Percentiles rank a stretch among this genome's conserved stretches.
phyloP scores from a whole-genome alignment of 1,140 invertebrate genomes.

The Panonychus citri region DNA sequence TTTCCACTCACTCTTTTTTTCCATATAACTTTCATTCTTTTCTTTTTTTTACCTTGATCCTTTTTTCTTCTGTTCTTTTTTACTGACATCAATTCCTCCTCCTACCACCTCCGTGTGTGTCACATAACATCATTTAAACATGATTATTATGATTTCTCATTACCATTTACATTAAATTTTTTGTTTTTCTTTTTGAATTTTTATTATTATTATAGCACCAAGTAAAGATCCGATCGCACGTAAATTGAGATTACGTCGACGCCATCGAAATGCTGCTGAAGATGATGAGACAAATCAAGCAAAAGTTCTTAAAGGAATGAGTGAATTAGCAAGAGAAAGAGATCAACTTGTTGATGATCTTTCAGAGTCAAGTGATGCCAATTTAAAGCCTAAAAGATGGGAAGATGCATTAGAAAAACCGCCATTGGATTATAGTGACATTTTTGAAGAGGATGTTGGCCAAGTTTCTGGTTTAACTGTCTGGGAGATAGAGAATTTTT shows the following conservation, averaged over 20 bases:
- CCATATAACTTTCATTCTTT: not conserved
- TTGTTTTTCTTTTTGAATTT: not conserved
- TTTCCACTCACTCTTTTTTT: too few species aligned
- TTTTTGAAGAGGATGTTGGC: slow-evolving; percentile 93
- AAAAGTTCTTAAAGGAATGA: slow-evolving; percentile 91
- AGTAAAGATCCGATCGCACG: slow-evolving; percentile 71
- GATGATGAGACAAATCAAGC: slow-evolving; percentile 72
- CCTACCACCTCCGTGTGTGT: too few species aligned
- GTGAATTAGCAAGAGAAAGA: slow-evolving; percentile 81
- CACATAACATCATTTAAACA: not conserved
- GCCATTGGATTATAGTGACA: slow-evolving; percentile 91
- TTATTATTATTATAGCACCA: slow-evolving; percentile 18
- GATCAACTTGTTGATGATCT: slow-evolving; percentile 26
- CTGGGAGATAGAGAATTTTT: slow-evolving; percentile 98
- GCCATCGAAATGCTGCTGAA: slow-evolving; percentile 22
- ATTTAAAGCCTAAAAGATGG: slow-evolving; percentile 37
- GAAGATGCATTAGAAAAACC: slow-evolving; percentile 84
- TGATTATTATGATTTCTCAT: not conserved
- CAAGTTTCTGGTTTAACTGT: slow-evolving; percentile 41
- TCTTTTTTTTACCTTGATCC: not conserved
- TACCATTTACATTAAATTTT: slow-evolving; percentile 8
- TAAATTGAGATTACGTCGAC: slow-evolving; percentile 58
- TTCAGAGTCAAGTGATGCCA: slow-evolving; percentile 1
- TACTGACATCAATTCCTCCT: not conserved
- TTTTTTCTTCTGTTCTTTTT: not conserved